Evolutionary conservation across 2,888 invertebrate species (phyloP).

Genomic region (Perizoma affinitatum): DNA sequence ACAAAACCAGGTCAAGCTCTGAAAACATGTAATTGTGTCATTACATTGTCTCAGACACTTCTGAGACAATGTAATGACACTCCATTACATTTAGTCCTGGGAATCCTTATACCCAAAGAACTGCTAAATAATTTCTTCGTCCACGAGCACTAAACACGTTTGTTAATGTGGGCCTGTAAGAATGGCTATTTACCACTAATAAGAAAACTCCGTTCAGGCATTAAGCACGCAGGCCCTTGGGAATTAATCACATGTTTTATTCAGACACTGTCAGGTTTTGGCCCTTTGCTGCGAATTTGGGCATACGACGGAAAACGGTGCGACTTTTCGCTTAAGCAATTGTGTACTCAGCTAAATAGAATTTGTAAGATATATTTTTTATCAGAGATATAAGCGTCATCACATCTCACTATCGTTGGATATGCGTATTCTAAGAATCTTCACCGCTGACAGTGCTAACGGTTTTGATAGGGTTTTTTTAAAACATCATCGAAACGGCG

Average conservation of each 20-base stretch:
- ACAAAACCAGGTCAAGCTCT: neutral
- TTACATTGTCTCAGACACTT: neutral
- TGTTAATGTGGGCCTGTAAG: slow-evolving; percentile 41
- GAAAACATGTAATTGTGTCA: neutral
- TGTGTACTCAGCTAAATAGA: no score
- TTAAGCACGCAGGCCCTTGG: slow-evolving; percentile 50
- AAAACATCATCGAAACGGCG: no score
- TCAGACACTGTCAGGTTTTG: slow-evolving; percentile 43
- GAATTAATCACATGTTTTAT: slow-evolving; percentile 65
- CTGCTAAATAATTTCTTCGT: slow-evolving; percentile 35
- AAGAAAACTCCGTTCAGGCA: slow-evolving; percentile 60
- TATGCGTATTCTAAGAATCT: no score
- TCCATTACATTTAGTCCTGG: neutral
- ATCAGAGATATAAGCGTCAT: no score
- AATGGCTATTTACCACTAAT: slow-evolving; percentile 58
- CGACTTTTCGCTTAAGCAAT: neutral
- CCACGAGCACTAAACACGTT: slow-evolving; percentile 32
- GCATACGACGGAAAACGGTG: slow-evolving; percentile 10
- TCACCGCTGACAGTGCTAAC: no score
- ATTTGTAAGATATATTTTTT: no score
- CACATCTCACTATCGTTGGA: no score
- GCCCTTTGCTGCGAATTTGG: slow-evolving; percentile 22
- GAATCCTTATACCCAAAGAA: neutral
- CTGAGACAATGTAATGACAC: no score
- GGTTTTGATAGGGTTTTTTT: no score